Evolutionary conservation across 2,797 vertebrate genomes (phyloP).

Genomic region (Danio aesculapii): DNA sequence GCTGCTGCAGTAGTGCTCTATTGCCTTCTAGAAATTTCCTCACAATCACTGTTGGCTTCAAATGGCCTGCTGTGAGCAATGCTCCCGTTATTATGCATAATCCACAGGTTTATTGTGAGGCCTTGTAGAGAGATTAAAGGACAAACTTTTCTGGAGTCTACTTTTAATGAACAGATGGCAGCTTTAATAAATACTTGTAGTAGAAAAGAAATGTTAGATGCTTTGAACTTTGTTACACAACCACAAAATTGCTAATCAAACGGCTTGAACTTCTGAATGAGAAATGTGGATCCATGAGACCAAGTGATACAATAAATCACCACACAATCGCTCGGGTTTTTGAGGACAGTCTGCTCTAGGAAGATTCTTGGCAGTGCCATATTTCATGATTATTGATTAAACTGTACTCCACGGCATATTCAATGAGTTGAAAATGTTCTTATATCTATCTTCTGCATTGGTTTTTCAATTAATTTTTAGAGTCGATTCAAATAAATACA

Average conservation of each 20-base stretch:
- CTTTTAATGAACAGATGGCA: background rate
- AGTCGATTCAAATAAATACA: background rate
- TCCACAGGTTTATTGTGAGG: conserved; percentile 29
- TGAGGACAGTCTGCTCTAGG: conserved; percentile 1
- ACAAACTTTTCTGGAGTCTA: background rate
- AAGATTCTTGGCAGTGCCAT: conserved; percentile 6
- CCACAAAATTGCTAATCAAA: background rate
- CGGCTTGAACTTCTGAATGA: background rate
- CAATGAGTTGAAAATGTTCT: conserved; percentile 2
- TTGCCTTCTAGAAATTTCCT: conserved; percentile 7
- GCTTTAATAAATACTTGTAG: background rate
- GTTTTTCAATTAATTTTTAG: conserved; percentile 3
- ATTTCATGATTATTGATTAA: conserved; percentile 6
- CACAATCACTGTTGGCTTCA: conserved; percentile 21
- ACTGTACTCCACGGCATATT: conserved; percentile 5
- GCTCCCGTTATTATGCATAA: conserved; percentile 11
- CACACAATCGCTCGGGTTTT: background rate
- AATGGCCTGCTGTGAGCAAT: conserved; percentile 10
- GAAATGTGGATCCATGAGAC: conserved; percentile 6
- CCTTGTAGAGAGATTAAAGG: conserved; percentile 19
- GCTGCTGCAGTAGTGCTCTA: background rate
- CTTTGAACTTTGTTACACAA: background rate
- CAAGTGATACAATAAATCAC: conserved; percentile 4
- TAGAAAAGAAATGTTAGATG: background rate
- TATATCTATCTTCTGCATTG: background rate